A percentile compares a stretch with the other conserved stretches of the same genome.
Evolutionary conservation across 2,113 vertebrate genomes (phyloP).

Genomic region (Prunella himalayana): DNA sequence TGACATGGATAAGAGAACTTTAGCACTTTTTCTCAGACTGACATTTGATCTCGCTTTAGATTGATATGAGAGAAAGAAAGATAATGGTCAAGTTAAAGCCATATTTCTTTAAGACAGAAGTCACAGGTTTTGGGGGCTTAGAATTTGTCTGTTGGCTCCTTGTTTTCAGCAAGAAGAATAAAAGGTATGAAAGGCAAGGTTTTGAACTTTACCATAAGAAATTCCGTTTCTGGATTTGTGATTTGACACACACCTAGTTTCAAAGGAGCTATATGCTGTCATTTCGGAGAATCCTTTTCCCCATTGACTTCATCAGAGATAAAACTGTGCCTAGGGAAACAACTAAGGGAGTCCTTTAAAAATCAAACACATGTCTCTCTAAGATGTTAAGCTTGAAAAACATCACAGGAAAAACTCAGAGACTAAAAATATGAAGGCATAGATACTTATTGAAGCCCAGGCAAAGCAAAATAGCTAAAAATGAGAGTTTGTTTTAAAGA

Average conservation of each 20-base stretch:
- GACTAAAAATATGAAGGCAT: background rate
- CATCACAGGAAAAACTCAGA: background rate
- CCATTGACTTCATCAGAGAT: background rate
- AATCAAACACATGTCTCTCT: background rate
- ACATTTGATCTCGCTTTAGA: background rate
- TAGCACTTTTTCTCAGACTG: background rate
- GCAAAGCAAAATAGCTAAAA: background rate
- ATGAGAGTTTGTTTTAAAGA: background rate
- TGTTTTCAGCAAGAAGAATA: background rate
- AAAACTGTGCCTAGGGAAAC: background rate
- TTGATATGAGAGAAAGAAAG: background rate
- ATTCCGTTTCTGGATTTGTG: background rate
- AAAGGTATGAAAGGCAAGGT: background rate
- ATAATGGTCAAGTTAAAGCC: background rate
- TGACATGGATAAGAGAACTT: background rate
- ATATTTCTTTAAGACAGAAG: background rate
- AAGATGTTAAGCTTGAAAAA: background rate
- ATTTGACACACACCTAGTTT: background rate
- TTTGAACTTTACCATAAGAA: conserved; percentile 1
- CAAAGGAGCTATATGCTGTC: background rate
- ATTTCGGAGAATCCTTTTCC: background rate
- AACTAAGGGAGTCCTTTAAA: background rate
- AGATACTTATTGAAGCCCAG: background rate
- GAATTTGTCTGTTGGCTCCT: background rate
- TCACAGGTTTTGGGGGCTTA: background rate